Evolutionary conservation across 2,797 vertebrate genomes (phyloP), one percentile per base, ranked within the genome.

Genomic region (Mus minutoides): DNA sequence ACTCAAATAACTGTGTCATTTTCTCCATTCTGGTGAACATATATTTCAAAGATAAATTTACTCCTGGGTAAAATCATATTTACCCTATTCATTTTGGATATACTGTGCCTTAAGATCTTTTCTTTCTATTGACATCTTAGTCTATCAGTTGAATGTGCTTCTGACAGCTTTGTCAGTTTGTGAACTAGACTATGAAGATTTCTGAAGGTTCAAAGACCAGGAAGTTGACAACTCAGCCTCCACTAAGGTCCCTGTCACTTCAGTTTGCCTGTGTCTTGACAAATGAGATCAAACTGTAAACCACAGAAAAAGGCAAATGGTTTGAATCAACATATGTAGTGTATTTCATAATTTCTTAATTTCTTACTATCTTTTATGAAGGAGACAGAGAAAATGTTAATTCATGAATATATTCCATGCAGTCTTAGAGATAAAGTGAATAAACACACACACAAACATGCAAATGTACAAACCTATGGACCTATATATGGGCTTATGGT

Each of bases 121-220:
- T 83, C 6, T 60, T 87, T 83, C 21, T 91, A 71, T 9, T 17
- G 43, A 60, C 10, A 43, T 75, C 10, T 8, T 3, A 2, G 78
- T 83, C 37, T 91, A 88, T 60, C 69, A 60, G 2, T 56, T 19
- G 14, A 69, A 71, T 26, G 82, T 95, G 40, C 6, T 8, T 69
- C 52, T 93, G 88, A 87, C 56, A 93, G 11, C 1, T 75, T 56
- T 92, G 58, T 80, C 76, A 89, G n/a, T 58, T 37, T 91, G 75
- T 79, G n/a, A 91, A 26, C 6, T 62, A 29, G 17, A 49, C 79
- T 67, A 46, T n/a, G 95, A 93, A 93, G 34, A 10, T 29, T 79
- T 88, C 56, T 78, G 9, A 77, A 43, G 12, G 12, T n/a, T 92
- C 84, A 84, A 93, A 87, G 49, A 19, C 31, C 12, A 16, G 10